phyloP scores from a whole-genome alignment of 2,797 vertebrate species.

The Betta splendens region DNA sequence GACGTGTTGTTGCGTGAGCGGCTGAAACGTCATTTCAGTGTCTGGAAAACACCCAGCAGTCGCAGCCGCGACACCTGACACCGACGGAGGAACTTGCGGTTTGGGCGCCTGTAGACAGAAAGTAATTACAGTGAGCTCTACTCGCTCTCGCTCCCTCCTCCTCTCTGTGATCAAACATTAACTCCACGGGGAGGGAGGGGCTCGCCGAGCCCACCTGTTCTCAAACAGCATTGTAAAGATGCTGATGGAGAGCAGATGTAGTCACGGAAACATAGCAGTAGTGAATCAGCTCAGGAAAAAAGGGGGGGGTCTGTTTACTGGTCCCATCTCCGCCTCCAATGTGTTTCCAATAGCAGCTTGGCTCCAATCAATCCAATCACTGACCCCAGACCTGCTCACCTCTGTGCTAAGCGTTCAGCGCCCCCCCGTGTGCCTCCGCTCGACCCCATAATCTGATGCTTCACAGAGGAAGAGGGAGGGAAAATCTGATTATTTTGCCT shows the following conservation, averaged over 20 bases:
- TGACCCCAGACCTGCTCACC: conserved; percentile 46
- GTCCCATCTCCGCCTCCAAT: too few species aligned
- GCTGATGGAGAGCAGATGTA: neutral
- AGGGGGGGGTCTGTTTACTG: conserved; percentile 48
- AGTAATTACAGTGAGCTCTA: conserved; percentile 31
- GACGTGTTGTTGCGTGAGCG: conserved; percentile 18
- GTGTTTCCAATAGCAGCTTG: conserved; percentile 41
- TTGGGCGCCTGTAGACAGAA: conserved; percentile 42
- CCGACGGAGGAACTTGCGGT: conserved; percentile 39
- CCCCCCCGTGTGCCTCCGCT: conserved; percentile 4
- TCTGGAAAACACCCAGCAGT: conserved; percentile 62
- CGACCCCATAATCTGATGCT: conserved; percentile 6
- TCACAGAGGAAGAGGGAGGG: conserved; percentile 1
- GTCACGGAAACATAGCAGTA: neutral
- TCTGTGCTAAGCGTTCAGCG: conserved; percentile 33
- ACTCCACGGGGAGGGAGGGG: conserved; percentile 38
- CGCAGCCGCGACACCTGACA: conserved; percentile 37
- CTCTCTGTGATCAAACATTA: conserved; percentile 52
- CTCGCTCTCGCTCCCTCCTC: too few species aligned
- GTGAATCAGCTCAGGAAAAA: conserved; percentile 20
- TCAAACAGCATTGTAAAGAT: conserved; percentile 13
- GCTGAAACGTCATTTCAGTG: conserved; percentile 35
- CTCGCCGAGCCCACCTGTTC: conserved; percentile 53
- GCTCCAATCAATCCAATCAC: conserved; percentile 77
- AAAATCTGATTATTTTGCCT: too few species aligned